Percentiles rank a stretch among this genome's conserved stretches.
Conservation (phyloP, 2,797 vertebrate genomes). For the Dromococcyx pavoninus region DNA sequence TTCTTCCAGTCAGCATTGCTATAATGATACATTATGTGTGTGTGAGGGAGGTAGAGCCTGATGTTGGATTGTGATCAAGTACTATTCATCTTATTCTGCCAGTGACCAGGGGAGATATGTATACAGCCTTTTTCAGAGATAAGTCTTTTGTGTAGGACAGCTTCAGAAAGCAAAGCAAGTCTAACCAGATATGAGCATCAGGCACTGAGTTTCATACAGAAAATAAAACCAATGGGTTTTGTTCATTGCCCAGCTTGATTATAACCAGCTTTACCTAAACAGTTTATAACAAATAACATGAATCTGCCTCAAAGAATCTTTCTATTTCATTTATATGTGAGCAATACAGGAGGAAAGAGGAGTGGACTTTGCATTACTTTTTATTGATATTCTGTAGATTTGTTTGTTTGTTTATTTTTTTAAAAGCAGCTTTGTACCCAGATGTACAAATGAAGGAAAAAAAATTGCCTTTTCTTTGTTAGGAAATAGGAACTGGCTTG, state of each 20-base stretch:
- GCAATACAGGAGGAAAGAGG: neutral
- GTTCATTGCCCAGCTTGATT: neutral
- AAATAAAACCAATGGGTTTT: neutral
- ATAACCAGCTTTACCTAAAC: neutral
- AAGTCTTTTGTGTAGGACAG: neutral
- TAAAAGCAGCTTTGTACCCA: neutral
- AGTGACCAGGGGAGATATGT: neutral
- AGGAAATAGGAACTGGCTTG: neutral
- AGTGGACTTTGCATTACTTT: neutral
- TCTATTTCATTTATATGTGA: neutral
- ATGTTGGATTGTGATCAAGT: neutral
- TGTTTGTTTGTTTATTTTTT: neutral
- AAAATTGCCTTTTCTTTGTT: neutral
- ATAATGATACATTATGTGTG: neutral
- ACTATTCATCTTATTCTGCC: neutral
- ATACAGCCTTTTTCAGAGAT: neutral
- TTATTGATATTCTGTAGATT: neutral
- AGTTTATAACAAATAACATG: neutral
- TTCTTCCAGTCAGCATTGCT: neutral
- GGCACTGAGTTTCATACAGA: neutral
- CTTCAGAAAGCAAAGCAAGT: constrained; percentile 1
- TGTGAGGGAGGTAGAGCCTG: neutral
- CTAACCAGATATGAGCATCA: neutral
- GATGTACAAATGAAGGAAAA: neutral
- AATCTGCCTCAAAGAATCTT: neutral